Conservation (phyloP, 2,797 vertebrate genomes). For the Galaxias olidus region DNA sequence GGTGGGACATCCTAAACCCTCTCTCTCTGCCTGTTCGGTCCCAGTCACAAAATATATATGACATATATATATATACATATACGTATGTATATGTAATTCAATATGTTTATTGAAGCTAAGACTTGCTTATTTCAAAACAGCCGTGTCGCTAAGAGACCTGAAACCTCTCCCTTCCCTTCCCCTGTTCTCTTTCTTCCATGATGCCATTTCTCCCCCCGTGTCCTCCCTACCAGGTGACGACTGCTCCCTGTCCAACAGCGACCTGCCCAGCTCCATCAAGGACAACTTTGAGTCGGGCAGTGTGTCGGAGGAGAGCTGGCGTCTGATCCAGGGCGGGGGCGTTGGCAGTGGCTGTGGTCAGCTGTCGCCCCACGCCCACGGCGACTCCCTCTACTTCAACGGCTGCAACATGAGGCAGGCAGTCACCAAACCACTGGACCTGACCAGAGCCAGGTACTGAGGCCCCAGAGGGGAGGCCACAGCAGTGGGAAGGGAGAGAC, state of each 20-base stretch:
- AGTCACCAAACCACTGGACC: constrained; percentile 93
- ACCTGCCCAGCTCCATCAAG: constrained; percentile 95
- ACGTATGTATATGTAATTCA: too few relatives aligned
- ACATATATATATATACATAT: too few relatives aligned
- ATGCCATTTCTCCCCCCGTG: constrained; percentile 2
- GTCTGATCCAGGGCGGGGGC: constrained; percentile 91
- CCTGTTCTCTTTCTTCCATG: not conserved
- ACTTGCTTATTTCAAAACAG: too few relatives aligned
- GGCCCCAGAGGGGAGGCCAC: constrained; percentile 56
- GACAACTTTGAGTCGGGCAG: constrained; percentile 96
- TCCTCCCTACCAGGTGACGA: constrained; percentile 84
- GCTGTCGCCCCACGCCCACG: constrained; percentile 94
- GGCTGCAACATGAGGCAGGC: constrained; percentile 97
- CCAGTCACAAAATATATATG: too few relatives aligned
- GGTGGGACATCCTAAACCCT: constrained; percentile 67
- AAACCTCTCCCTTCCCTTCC: not conserved
- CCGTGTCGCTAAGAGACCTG: too few relatives aligned
- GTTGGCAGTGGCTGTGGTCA: constrained; percentile 96
- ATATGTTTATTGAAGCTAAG: too few relatives aligned
- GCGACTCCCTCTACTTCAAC: constrained; percentile 96
- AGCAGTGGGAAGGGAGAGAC: too few relatives aligned
- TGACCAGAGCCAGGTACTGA: constrained; percentile 95
- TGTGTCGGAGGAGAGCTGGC: constrained; percentile 94
- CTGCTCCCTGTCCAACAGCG: constrained; percentile 89
- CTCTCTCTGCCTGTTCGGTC: too few relatives aligned